A percentile compares a stretch with the other conserved stretches of the same genome.
Evolutionary conservation across 2,797 vertebrate species (phyloP).

Genomic region (Acipenser oxyrinchus): DNA sequence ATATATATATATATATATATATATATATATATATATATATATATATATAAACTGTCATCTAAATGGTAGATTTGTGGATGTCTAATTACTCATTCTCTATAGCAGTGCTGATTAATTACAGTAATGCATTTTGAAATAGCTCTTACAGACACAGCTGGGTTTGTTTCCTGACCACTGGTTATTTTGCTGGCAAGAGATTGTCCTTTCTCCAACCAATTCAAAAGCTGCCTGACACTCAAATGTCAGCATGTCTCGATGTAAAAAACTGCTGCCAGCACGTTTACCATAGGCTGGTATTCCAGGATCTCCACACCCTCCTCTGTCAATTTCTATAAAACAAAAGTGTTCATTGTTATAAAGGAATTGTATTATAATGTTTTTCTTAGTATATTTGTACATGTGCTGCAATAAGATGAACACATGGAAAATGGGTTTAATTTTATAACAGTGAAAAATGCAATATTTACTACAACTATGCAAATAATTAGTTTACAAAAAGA

Average conservation of each 20-base stretch:
- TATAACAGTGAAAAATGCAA: no score
- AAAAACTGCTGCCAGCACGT: slow-evolving; percentile 77
- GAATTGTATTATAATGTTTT: no score
- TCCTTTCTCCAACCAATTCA: slow-evolving; percentile 89
- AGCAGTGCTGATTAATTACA: slow-evolving; percentile 32
- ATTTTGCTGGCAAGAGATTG: slow-evolving; percentile 92
- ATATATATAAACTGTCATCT: slow-evolving; percentile 2
- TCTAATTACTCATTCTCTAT: slow-evolving; percentile 34
- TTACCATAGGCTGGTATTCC: slow-evolving; percentile 86
- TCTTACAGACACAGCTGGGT: slow-evolving; percentile 95
- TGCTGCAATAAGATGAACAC: no score
- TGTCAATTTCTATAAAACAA: slow-evolving; percentile 76
- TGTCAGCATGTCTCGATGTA: slow-evolving; percentile 81
- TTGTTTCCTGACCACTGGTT: slow-evolving; percentile 99
- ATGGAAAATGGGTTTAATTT: no score
- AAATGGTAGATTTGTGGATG: slow-evolving; percentile 4
- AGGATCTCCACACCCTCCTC: slow-evolving; percentile 91
- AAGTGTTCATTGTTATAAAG: not conserved
- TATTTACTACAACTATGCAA: no score
- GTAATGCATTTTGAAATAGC: slow-evolving; percentile 21
- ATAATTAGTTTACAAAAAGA: no score
- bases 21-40: no score
- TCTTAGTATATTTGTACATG: no score
- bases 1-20: no score
- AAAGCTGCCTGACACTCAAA: slow-evolving; percentile 96